Conservation (phyloP, 1,140 invertebrate genomes). For the Stegodyphus dumicola region DNA sequence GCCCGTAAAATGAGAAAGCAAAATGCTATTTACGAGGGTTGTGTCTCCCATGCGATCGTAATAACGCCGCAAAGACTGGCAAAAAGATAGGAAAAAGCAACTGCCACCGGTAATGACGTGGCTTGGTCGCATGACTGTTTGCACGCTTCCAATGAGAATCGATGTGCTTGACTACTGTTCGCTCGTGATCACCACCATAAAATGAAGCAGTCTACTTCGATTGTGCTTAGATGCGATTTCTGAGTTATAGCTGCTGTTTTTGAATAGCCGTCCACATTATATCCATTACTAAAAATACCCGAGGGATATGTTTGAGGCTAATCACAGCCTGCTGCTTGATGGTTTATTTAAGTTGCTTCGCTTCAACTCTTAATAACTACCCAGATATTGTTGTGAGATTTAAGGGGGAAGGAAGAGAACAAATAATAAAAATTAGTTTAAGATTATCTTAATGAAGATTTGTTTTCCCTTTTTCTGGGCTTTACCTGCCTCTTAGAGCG, state of each 20-base stretch:
- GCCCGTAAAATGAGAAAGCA: not conserved
- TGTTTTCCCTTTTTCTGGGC: too few species aligned
- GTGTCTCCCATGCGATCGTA: not conserved
- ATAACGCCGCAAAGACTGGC: not conserved
- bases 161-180: constrained; percentile 11
- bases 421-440: too few species aligned
- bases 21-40: not conserved
- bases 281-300: not conserved
- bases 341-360: too few species aligned
- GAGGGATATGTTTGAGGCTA: not conserved
- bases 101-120: constrained; percentile 25
- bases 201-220: constrained; percentile 35
- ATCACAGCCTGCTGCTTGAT: too few species aligned
- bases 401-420: not conserved
- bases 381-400: not conserved
- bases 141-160: constrained; percentile 46
- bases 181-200: constrained; percentile 25
- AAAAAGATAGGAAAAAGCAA: not conserved
- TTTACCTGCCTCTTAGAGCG: too few species aligned
- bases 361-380: not conserved
- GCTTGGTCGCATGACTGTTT: constrained; percentile 43
- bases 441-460: too few species aligned
- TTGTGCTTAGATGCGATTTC: not conserved
- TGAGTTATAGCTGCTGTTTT: constrained; percentile 25
- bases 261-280: constrained; percentile 8